phyloP scores from a whole-genome alignment of 2,113 vertebrate genomes.

The Bagarius yarrelli region DNA sequence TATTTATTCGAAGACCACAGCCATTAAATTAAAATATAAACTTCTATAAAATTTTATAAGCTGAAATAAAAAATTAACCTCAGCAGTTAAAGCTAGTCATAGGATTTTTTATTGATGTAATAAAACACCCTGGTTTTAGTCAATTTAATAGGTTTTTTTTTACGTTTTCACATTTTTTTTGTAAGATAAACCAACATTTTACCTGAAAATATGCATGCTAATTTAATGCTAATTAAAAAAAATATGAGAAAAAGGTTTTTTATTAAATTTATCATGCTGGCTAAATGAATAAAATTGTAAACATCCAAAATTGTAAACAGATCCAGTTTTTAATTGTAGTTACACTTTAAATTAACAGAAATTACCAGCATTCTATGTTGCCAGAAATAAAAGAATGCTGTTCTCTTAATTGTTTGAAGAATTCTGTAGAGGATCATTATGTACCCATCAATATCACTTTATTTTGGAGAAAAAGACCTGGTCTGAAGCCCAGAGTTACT shows the following conservation, averaged over 20 bases:
- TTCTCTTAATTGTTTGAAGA: background rate
- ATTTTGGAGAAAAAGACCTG: constrained; percentile 2
- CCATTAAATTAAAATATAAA: background rate
- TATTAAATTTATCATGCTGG: background rate
- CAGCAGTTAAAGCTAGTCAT: no score
- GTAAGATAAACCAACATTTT: no score
- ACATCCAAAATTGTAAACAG: background rate
- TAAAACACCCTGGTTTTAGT: no score
- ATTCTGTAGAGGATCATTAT: constrained; percentile 23
- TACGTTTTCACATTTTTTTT: no score
- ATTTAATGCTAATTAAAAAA: no score
- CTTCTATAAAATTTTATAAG: background rate
- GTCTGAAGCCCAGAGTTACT: constrained; percentile 39
- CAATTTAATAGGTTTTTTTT: no score
- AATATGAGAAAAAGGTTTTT: background rate
- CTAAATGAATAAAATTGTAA: background rate
- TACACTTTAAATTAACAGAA: background rate
- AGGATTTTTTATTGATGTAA: no score
- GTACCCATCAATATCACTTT: constrained; percentile 35
- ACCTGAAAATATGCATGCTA: no score
- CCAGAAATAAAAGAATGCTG: background rate
- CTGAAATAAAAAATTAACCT: background rate
- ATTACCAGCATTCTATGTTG: background rate
- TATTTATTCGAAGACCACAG: background rate
- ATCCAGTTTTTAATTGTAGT: background rate